Base-by-base conservation (phyloP, 1,140 invertebrate species). In the Rhagoletis zephyria region DNA sequence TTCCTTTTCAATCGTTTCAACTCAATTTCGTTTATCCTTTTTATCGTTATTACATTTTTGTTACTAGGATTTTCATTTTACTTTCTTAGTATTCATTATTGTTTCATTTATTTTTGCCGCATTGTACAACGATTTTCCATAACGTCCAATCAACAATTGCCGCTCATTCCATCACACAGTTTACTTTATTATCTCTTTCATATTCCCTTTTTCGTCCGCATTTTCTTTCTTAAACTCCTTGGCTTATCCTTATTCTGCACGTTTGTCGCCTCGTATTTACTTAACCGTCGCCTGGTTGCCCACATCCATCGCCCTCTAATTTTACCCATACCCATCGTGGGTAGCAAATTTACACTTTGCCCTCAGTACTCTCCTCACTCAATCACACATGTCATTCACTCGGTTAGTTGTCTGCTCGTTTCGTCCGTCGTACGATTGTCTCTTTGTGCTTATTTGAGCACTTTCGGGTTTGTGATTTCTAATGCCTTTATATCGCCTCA, bases 21-120 rank as follows among this genome's bases (percentile, higher is more conserved):
- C 70, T 77, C 70, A 77, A 77, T 77, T 77, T 77, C 70, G 70
- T 45, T 77, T 77, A 77, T 77, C 70, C 70, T 45, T 77, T 77
- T 77, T 77, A 77, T 77, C 45, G 70, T 30, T 30, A 30, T 30
- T 30, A 30, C 30, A 30, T 30, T 30, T 30, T 30, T 30, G 30
- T 30, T 30, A 30, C 30, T 30, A 30, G 30, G 30, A 30, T 30
- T 30, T 74, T 74, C 42, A 12, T 45, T 19, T 74, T 12, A 74
- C 42, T 67, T 30, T 3, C 65, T 12, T 30, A 30, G 30, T 1
- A 67, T 40, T 30, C 65, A 12, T 67, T 77, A 77, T n/a, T 77
- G 40, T 77, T 77, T 19, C 30, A 77, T 45, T 48, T 77, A 70
- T 70, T 70, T 9, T 67, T 1, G 65, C 40, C 65, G 10, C 10